Percentiles rank a stretch among this genome's conserved stretches.
phyloP scores from a whole-genome alignment of 2,797 vertebrate genomes.

The Anguilla megastoma region DNA sequence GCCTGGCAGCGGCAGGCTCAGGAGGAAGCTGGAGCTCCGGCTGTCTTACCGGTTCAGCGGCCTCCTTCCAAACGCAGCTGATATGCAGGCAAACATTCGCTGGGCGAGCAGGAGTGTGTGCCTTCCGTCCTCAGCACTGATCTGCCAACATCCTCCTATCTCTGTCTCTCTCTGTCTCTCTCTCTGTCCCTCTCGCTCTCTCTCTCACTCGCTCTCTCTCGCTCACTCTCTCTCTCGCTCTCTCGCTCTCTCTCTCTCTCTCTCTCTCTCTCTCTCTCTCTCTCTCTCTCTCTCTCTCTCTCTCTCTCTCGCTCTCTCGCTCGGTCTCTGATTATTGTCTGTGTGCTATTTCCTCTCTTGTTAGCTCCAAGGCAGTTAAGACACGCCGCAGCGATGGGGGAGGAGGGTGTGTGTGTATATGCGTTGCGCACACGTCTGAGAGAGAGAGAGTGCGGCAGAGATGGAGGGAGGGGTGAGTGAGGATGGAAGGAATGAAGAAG shows the following conservation, averaged over 20 bases:
- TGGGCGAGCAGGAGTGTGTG: not conserved
- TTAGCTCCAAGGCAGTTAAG: slow-evolving; percentile 78
- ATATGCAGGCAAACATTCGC: slow-evolving; percentile 17
- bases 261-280: not conserved
- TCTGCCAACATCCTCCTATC: slow-evolving; percentile 31
- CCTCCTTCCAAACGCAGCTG: slow-evolving; percentile 19
- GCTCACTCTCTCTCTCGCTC: too few species aligned
- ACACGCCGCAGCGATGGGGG: slow-evolving; percentile 83
- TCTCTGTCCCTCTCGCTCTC: slow-evolving; percentile 53
- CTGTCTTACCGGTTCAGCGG: slow-evolving; percentile 29
- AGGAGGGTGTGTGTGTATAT: slow-evolving; percentile 75
- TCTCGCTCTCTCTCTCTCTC: not conserved
- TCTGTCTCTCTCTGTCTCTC: slow-evolving; percentile 36
- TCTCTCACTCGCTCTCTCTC: slow-evolving; percentile 38
- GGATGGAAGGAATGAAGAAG: slow-evolving; percentile 45
- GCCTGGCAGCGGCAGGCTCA: not conserved
- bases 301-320: slow-evolving; percentile 1
- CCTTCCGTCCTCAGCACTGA: slow-evolving; percentile 20
- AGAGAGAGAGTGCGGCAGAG: slow-evolving; percentile 61
- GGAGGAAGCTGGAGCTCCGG: not conserved
- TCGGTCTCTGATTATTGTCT: slow-evolving; percentile 64
- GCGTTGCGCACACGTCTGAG: slow-evolving; percentile 54
- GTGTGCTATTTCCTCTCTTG: slow-evolving; percentile 75
- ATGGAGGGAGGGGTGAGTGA: slow-evolving; percentile 63
- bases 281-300: too few species aligned